Evolutionary conservation across 1,140 invertebrate genomes (phyloP), one percentile per base, ranked within the genome.

Genomic region (Augochlora pura): DNA sequence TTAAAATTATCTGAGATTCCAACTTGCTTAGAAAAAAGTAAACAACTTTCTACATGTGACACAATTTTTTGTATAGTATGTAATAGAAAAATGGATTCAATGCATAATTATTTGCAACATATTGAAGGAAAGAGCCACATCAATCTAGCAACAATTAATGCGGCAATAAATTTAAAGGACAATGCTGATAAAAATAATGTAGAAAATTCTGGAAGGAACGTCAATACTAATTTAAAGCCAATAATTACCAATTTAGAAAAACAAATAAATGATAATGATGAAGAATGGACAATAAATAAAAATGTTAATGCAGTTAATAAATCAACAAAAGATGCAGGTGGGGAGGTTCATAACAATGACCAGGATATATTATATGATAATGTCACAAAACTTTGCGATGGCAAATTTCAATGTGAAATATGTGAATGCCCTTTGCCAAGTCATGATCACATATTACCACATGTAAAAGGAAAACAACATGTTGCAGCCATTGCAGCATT

Each of bases 381-480:
- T 27, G n/a, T 65, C 42, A 38, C 10, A 42, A 7, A 42, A 18
- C 9, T 21, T 2, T 0, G 39, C 39, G 0, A 7, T 32, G 27
- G 32, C 14, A 18, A 1, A 27, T 67, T 38, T 4, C 60, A 62
- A 39, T 75, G 77, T 62, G 1, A 62, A 57, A 0, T n/a, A 23
- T 78, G 76, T 16, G 18, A 71, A 18, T 65, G 49, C 72, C 6
- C 1, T 14, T 38, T 78, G 27, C 10, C 60, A 7, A 14, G 63
- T 52, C 23, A 4, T 12, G 6, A 72, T 49, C 14, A 67, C 25
- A 23, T 73, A 60, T 32, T 25, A 18, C 0, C 27, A n/a, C 77
- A 73, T 73, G 2, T 67, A 16, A 18, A 38, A 60, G 77, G 52
- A 27, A 49, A 49, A n/a, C 27, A n/a, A 52, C 64, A 80, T 39